Evolutionary conservation across 2,888 invertebrate genomes (phyloP).

Genomic region (Tuta absoluta): DNA sequence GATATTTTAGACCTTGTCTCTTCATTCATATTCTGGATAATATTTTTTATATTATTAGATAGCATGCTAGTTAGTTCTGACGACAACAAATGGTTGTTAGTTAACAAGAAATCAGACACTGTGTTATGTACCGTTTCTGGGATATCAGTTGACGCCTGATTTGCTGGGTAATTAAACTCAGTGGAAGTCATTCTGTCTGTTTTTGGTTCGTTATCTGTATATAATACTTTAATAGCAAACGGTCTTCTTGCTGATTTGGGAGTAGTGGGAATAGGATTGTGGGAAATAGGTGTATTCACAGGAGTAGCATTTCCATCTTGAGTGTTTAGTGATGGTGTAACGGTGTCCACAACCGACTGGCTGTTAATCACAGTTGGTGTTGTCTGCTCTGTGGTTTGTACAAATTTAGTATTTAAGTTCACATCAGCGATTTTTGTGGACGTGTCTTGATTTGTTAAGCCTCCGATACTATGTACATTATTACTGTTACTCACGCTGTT

Average conservation of each 20-base stretch:
- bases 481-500: slow-evolving; percentile 78
- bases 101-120: slow-evolving; percentile 74
- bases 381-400: slow-evolving; percentile 72
- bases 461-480: slow-evolving; percentile 75
- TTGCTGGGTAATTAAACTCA: slow-evolving; percentile 53
- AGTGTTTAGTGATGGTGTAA: slow-evolving; percentile 64
- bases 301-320: slow-evolving; percentile 55
- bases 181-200: slow-evolving; percentile 71
- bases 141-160: slow-evolving; percentile 69
- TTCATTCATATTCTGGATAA: slow-evolving; percentile 72
- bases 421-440: slow-evolving; percentile 57
- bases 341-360: slow-evolving; percentile 68
- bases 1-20: slow-evolving; percentile 72
- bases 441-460: slow-evolving; percentile 60
- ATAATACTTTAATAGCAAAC: slow-evolving; percentile 75
- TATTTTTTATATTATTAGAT: slow-evolving; percentile 72
- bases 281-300: slow-evolving; percentile 57
- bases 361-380: slow-evolving; percentile 77
- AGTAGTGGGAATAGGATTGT: slow-evolving; percentile 62
- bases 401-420: slow-evolving; percentile 74
- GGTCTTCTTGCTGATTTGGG: slow-evolving; percentile 73
- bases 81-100: slow-evolving; percentile 73
- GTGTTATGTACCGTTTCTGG: slow-evolving; percentile 76
- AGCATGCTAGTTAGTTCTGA: slow-evolving; percentile 80
- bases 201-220: slow-evolving; percentile 70